Percentiles rank a stretch among this genome's conserved stretches.
phyloP scores from a whole-genome alignment of 2,888 invertebrate species.

The Syrista parreyssii region DNA sequence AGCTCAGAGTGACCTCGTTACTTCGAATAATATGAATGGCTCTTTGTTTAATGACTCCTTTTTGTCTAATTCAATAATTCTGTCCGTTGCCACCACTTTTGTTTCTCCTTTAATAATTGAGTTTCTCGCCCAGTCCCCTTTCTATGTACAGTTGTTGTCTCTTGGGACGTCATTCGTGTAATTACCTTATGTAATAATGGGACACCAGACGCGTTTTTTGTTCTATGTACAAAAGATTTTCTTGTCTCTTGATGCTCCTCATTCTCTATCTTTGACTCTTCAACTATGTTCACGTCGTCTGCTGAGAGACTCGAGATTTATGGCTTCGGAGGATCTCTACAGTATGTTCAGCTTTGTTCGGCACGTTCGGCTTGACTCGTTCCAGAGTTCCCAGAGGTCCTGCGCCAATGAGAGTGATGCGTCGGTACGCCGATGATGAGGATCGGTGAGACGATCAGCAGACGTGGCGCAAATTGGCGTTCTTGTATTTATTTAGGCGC shows the following conservation, averaged over 20 bases:
- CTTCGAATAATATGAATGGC: conserved; percentile 36
- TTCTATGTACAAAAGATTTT: conserved; percentile 45
- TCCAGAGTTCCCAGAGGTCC: background rate
- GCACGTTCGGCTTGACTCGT: background rate
- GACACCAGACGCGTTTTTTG: background rate
- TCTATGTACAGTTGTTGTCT: background rate
- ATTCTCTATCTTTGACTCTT: background rate
- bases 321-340: background rate
- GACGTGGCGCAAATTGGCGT: background rate
- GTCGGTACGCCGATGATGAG: background rate
- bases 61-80: background rate
- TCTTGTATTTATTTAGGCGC: background rate
- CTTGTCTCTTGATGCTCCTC: background rate
- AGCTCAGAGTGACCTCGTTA: conserved; percentile 23
- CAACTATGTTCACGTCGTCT: background rate
- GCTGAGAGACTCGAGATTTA: background rate
- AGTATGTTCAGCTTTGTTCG: background rate
- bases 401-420: background rate
- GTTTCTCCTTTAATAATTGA: background rate
- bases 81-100: background rate
- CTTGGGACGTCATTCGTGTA: conserved; percentile 9
- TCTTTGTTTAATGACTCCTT: background rate
- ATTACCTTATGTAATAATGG: conserved; percentile 22
- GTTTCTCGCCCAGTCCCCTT: background rate
- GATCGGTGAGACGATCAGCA: background rate